Percentiles rank a stretch among this genome's conserved stretches.
Conservation (phyloP, 2,113 vertebrate species). For the Rattus norvegicus region DNA sequence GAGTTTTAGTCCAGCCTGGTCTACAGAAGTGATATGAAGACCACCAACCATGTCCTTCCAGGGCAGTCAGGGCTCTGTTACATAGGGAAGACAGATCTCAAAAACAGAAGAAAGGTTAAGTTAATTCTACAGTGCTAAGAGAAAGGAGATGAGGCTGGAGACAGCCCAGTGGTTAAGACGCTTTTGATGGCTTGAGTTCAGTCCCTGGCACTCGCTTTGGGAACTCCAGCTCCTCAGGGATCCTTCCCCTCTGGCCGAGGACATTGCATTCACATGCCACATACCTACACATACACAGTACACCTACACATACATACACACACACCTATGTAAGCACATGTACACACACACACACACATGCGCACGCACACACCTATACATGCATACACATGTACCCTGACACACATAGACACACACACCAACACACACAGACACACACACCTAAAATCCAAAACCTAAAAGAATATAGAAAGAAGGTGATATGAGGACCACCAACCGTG, state of each 20-base stretch:
- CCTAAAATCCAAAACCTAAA: neutral
- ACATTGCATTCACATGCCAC: neutral
- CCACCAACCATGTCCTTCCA: too few species aligned
- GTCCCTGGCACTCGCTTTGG: neutral
- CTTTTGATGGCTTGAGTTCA: neutral
- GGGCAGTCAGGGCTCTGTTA: too few species aligned
- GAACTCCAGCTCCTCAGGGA: neutral
- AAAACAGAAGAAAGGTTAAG: too few species aligned
- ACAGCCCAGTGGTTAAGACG: neutral
- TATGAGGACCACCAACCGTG: neutral
- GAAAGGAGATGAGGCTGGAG: neutral
- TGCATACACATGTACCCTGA: fast-evolving
- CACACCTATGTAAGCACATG: too few species aligned
- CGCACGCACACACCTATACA: too few species aligned
- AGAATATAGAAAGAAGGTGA: neutral
- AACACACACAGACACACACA: neutral
- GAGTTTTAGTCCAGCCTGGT: too few species aligned
- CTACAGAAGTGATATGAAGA: too few species aligned
- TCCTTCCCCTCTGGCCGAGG: neutral
- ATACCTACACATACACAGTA: neutral
- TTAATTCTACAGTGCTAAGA: neutral
- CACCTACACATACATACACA: too few species aligned
- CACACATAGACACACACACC: too few species aligned
- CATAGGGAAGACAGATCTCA: too few species aligned
- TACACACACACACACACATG: too few species aligned